Conservation (phyloP, 2,888 invertebrate species). For the Drosophila longiperda region DNA sequence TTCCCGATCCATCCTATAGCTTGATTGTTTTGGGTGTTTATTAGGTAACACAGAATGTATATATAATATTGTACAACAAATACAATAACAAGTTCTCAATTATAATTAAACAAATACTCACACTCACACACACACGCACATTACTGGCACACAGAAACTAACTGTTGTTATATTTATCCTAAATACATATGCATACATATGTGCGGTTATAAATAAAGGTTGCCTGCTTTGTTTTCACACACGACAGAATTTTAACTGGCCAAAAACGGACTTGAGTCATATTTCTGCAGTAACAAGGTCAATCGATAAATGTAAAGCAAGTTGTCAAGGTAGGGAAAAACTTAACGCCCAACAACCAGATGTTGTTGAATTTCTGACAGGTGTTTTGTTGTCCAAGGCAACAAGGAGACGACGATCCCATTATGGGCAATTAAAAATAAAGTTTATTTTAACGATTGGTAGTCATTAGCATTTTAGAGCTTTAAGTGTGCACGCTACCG, state of each 20-base stretch:
- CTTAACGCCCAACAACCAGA: conserved; percentile 63
- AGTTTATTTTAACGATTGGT: conserved; percentile 49
- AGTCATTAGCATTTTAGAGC: conserved; percentile 31
- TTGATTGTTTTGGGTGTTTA: conserved; percentile 20
- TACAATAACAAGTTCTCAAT: conserved; percentile 21
- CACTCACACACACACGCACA: conserved; percentile 13
- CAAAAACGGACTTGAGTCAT: conserved; percentile 54
- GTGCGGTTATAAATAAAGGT: background rate
- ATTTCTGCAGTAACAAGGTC: conserved; percentile 79
- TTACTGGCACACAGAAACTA: conserved; percentile 45
- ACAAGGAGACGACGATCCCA: conserved; percentile 26
- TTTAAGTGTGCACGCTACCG: conserved; percentile 52
- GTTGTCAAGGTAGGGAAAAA: conserved; percentile 72
- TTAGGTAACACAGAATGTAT: conserved; percentile 8
- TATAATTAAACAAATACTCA: conserved; percentile 20
- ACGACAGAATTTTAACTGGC: conserved; percentile 33
- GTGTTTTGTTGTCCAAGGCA: conserved; percentile 69
- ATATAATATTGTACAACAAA: background rate
- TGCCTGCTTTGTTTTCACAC: conserved; percentile 30
- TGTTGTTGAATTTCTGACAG: conserved; percentile 62
- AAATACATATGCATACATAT: background rate
- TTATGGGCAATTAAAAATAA: conserved; percentile 38
- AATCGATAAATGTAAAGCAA: conserved; percentile 70
- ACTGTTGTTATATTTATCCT: background rate
- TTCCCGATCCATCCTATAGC: background rate